Conservation (phyloP, 2,888 invertebrate genomes). For the Crocallis elinguaria region DNA sequence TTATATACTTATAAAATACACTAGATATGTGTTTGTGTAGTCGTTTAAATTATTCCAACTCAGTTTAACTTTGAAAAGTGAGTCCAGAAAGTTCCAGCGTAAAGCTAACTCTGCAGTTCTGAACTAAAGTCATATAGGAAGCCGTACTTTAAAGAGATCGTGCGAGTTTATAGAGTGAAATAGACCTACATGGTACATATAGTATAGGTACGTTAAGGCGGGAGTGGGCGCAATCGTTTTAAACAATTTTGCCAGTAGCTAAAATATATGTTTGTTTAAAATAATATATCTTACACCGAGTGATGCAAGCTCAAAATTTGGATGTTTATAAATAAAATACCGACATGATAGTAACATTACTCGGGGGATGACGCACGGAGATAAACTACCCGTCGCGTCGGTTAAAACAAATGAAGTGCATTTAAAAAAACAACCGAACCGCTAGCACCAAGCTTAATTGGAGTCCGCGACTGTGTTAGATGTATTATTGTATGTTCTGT, state of each 20-base stretch:
- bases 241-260: constrained; percentile 12
- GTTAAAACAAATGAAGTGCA: constrained; percentile 23
- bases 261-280: constrained; percentile 21
- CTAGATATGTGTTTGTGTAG: neutral
- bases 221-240: constrained; percentile 8
- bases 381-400: constrained; percentile 17
- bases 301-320: constrained; percentile 20
- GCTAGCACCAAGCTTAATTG: constrained; percentile 15
- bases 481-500: too few species aligned
- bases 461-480: constrained; percentile 6
- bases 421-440: constrained; percentile 10
- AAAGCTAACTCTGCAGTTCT: constrained; percentile 26
- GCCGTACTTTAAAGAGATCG: constrained; percentile 21
- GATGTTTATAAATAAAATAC: constrained; percentile 32
- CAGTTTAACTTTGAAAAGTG: constrained; percentile 19
- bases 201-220: neutral
- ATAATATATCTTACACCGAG: constrained; percentile 18
- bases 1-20: too few species aligned
- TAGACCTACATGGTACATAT: neutral
- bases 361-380: constrained; percentile 21
- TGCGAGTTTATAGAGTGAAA: too few species aligned
- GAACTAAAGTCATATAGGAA: constrained; percentile 28
- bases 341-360: constrained; percentile 21
- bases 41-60: neutral
- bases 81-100: constrained; percentile 15